A percentile compares a stretch with the other conserved stretches of the same genome.
Conservation (phyloP, 2,113 vertebrate species). For the Balaenoptera acutorostrata region DNA sequence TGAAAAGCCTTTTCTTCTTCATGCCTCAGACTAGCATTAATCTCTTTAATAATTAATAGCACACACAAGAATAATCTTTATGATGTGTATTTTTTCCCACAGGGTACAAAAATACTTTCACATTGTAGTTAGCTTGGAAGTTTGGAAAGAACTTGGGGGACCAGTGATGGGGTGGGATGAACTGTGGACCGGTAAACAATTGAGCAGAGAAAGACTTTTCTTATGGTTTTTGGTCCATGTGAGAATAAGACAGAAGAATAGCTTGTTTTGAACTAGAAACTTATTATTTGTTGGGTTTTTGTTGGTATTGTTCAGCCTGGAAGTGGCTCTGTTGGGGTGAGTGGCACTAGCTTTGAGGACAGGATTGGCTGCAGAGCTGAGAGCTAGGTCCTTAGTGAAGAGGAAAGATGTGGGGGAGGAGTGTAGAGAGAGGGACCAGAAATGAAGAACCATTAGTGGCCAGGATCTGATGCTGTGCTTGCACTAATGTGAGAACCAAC, state of each 20-base stretch:
- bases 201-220: slow-evolving; percentile 40
- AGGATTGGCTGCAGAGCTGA: background rate
- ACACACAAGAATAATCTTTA: slow-evolving; percentile 76
- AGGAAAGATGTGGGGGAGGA: too few relatives aligned
- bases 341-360: background rate
- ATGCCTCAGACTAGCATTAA: slow-evolving; percentile 80
- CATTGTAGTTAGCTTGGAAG: slow-evolving; percentile 72
- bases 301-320: background rate
- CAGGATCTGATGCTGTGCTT: slow-evolving; percentile 71
- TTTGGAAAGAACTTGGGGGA: slow-evolving; percentile 76
- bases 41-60: slow-evolving; percentile 79
- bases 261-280: slow-evolving; percentile 62
- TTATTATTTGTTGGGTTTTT: slow-evolving; percentile 40
- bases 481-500: slow-evolving; percentile 73
- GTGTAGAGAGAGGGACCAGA: background rate
- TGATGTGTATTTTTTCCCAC: slow-evolving; percentile 83
- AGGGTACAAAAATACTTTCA: slow-evolving; percentile 81
- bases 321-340: background rate
- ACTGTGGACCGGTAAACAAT: background rate
- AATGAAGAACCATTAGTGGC: slow-evolving; percentile 46
- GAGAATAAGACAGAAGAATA: slow-evolving; percentile 51
- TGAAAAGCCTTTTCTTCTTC: slow-evolving; percentile 62
- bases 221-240: slow-evolving; percentile 52
- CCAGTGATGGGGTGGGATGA: slow-evolving; percentile 67
- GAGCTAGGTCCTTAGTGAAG: background rate